Evolutionary conservation across 2,888 invertebrate species (phyloP).

Genomic region (Cheilosia impressa): DNA sequence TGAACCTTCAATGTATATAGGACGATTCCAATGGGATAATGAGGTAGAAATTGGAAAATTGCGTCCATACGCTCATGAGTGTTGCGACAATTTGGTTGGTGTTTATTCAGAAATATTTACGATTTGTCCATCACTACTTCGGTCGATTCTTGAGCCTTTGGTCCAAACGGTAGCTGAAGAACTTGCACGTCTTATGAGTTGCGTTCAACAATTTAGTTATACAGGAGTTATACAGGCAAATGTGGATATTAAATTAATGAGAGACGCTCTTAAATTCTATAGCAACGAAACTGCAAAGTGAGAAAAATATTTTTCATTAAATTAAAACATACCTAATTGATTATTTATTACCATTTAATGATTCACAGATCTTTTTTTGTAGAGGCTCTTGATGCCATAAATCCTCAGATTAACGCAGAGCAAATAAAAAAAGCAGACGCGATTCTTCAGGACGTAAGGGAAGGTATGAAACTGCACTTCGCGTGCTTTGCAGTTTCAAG

Average conservation of each 20-base stretch:
- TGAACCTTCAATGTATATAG: conserved; percentile 97
- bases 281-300: conserved; percentile 88
- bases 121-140: conserved; percentile 90
- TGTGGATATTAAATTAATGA: conserved; percentile 89
- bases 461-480: conserved; percentile 88
- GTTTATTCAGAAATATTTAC: conserved; percentile 84
- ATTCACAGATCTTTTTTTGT: conserved; percentile 89
- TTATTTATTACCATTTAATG: conserved; percentile 6
- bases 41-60: conserved; percentile 91
- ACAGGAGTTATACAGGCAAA: conserved; percentile 91
- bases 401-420: conserved; percentile 87
- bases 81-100: conserved; percentile 90
- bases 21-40: conserved; percentile 93
- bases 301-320: conserved; percentile 77
- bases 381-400: conserved; percentile 91
- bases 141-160: conserved; percentile 89
- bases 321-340: not conserved
- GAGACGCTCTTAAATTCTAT: conserved; percentile 87
- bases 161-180: conserved; percentile 97
- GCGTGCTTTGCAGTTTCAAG: conserved; percentile 85
- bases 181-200: conserved; percentile 93
- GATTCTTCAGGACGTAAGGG: conserved; percentile 86
- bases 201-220: conserved; percentile 88
- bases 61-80: conserved; percentile 94
- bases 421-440: conserved; percentile 87